Evolutionary conservation across 2,888 invertebrate genomes (phyloP).

Genomic region (Cryptocheilus praepositus): DNA sequence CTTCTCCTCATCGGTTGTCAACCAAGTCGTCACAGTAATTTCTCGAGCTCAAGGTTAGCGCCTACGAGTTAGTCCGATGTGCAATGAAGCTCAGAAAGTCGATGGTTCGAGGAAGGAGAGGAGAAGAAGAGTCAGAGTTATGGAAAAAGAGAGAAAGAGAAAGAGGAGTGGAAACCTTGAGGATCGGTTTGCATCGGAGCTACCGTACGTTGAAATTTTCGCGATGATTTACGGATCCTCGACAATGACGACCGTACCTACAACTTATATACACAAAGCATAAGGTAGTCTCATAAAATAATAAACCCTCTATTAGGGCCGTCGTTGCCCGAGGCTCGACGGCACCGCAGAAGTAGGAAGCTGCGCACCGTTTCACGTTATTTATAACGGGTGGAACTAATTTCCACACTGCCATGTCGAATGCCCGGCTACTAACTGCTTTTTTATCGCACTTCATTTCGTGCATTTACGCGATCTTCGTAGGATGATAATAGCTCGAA

Average conservation of each 20-base stretch:
- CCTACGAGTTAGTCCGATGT: background rate
- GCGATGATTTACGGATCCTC: constrained; percentile 59
- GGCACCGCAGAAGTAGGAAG: constrained; percentile 7
- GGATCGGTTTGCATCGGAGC: constrained; percentile 46
- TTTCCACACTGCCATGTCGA: constrained; percentile 12
- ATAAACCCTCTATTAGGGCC: constrained; percentile 68
- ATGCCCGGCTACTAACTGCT: no score
- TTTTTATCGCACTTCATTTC: background rate
- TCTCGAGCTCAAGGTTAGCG: constrained; percentile 27
- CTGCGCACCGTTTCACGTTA: constrained; percentile 52
- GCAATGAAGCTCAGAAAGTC: background rate
- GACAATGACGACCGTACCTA: constrained; percentile 23
- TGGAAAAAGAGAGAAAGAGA: constrained; percentile 1
- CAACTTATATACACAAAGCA: constrained; percentile 57
- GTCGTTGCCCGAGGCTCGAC: constrained; percentile 3
- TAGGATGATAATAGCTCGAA: no score
- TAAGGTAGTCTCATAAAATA: constrained; percentile 68
- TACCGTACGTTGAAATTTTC: constrained; percentile 56
- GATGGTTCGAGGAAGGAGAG: background rate
- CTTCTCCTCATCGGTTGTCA: constrained; percentile 11
- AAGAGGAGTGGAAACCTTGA: constrained; percentile 2
- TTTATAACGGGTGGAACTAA: constrained; percentile 61
- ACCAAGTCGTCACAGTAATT: constrained; percentile 15
- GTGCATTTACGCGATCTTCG: background rate
- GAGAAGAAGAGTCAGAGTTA: background rate